Evolutionary conservation across 2,888 invertebrate species (phyloP), one percentile per base, ranked within the genome.

Genomic region (Sarcophaga variegata): DNA sequence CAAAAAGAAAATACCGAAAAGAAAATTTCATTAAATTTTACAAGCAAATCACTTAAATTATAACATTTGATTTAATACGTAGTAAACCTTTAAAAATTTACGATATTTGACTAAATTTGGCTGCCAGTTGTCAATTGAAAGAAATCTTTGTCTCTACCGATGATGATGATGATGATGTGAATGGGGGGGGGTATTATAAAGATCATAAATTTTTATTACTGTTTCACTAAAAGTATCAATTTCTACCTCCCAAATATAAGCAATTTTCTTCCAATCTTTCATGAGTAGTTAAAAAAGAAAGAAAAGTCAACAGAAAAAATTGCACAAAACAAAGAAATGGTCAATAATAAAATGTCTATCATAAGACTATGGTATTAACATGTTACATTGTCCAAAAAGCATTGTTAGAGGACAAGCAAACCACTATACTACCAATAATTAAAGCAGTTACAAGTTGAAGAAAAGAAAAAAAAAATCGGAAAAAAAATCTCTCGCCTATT

Each of bases 201-300:
- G 83, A 83, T 81, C 77, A 86, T 86, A 86, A 83, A 86, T 77
- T 86, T 86, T 86, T 83, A 86, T 86, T 86, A 86, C 86, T 86
- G 78, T 83, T 86, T 81, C 66, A 78, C 86, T 47, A 22, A 54
- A 54, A 54, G 81, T 81, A 83, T 81, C 83, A 86, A 69, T 78
- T 76, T 80, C 71, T 85, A 78, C 74, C 66, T 67, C 79, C 76
- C 79, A 78, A 76, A 8, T 37, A 37, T 37, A 37, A 37, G 37
- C 37, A 37, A 37, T 37, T 37, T 37, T 37, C 37, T 37, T 37
- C 2, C 37, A 37, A 37, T 37, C 37, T 37, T 8, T 4, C 8
- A 37, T 2, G 37, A 37, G 37, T 37, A 37, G 8, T 37, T 37
- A 37, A 37, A 37, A 8, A 37, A 2, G 37, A 37, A 37, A 37